Evolutionary conservation across 2,888 invertebrate genomes (phyloP), one percentile per base, ranked within the genome.

Genomic region (Cephus sareptanus): DNA sequence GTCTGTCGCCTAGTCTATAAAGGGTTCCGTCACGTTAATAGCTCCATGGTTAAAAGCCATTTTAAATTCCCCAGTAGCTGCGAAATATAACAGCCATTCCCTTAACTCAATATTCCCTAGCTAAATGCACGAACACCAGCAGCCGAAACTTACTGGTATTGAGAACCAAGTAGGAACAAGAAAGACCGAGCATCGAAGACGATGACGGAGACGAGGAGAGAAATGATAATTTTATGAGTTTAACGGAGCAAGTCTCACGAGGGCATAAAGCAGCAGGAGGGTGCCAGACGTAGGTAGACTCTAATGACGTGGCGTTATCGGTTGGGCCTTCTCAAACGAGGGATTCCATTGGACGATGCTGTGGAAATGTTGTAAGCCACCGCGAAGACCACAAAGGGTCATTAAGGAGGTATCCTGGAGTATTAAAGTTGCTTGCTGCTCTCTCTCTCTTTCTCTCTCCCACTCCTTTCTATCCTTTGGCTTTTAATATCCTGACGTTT

Each of bases 201-300:
- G 56, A 56, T 56, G 56, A 56, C 23, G 56, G 23, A 56, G 56
- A 56, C 56, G 23, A 56, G 71, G 68, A 35, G 23, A 35, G 76
- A 34, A 35, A 71, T 40, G 78, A 85, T 85, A 82, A 85, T 85
- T 85, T 84, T 83, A 85, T 83, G 83, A 80, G 81, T 84, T 81
- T 80, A 56, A 80, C 76, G 83, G 83, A 81, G 78, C 78, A 76
- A 79, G 80, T 77, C 69, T 23, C 73, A 34, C 81, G 79, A 75
- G 75, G 82, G 81, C 82, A 81, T 84, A 83, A 84, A 85, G 82
- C 83, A 82, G 82, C 82, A 79, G 83, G 23, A 56, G 84, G 81
- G 83, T 82, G 80, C 83, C 85, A 85, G 85, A 84, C 83, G 81
- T 77, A 70, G 76, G 78, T 75, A 75, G 70, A 75, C 79, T 69